Base-by-base conservation (phyloP, 1,140 invertebrate genomes). In the Condylostylus longicornis region DNA sequence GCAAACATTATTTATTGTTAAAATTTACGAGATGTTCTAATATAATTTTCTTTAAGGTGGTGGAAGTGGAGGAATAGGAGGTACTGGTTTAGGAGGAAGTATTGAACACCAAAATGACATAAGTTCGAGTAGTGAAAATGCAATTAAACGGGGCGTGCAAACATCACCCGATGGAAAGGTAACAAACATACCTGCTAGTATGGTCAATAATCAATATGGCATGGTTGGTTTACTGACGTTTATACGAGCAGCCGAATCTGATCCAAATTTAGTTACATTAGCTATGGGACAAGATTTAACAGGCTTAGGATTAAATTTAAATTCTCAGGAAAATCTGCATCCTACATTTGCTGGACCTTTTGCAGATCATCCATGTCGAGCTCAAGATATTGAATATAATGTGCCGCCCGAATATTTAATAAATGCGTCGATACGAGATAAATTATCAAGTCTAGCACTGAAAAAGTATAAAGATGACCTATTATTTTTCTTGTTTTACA, bases 141-240 rank as follows among this genome's bases (percentile, higher is more conserved):
- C 66, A 62, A 57, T 69, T 55, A 78, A 85, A 74, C 67, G 72
- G 62, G 89, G 88, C 43, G 91, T 97, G 51, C 86, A 95, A 67
- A 94, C 88, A 41, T 85, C 78, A 53, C 81, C 85, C 33, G 90
- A 95, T 70, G 90, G 90, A 43, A 82, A 83, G 66, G 89, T 98
- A 44, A 91, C 90, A 51, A 95, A 98, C 66, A 98, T 99, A 70
- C 95, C 95, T 31, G 74, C 77, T 35, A 87, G 83, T 59, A 98
- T 98, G 94, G 89, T 99, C 38, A 88, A 85, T 47, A 96, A 99
- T 69, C 94, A 98, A 69, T 99, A 96, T 67, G 95, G 95, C 43
- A 97, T 98, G 70, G 90, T 97, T 41, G 95, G 95, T 21, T 70
- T 98, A 36, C 66, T 98, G 57, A 93, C 93, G 37, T 98, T 98